These are phyloP conservation scores for Hyperoplus lanceolatus DNA, from an alignment of 2,797 vertebrate species.

Conservation along the genomic window DNA sequence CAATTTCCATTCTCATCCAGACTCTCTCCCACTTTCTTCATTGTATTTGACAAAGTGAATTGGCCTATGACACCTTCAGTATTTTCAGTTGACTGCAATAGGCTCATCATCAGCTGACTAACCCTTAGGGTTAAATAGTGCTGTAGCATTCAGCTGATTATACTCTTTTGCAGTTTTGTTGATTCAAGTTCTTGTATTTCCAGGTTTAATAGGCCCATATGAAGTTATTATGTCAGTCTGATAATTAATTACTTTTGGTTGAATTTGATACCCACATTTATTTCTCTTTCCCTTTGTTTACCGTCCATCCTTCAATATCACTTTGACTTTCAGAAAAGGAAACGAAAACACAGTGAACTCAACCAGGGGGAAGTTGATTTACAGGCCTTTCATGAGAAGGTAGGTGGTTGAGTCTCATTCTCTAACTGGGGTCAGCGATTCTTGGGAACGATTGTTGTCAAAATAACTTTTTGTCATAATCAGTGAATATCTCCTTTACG, in stretches of 20 bases:
- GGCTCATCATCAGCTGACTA: no score
- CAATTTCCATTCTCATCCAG: no score
- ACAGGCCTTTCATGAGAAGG: constrained; percentile 90
- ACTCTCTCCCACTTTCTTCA: no score
- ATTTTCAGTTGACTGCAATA: no score
- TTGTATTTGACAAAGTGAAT: no score
- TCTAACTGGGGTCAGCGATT: no score
- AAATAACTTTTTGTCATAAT: no score
- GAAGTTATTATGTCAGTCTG: neutral
- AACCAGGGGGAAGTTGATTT: constrained; percentile 94
- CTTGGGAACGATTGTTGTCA: no score
- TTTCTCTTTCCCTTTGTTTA: neutral
- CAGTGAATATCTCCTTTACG: no score
- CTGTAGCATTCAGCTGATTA: neutral
- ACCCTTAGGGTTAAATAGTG: neutral
- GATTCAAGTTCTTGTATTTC: neutral
- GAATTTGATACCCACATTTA: neutral
- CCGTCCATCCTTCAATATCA: neutral
- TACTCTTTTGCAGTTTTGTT: neutral
- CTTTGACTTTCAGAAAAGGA: constrained; percentile 86
- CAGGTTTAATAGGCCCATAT: neutral
- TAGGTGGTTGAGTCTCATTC: constrained; percentile 48
- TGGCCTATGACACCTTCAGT: no score
- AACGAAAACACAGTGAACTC: constrained; percentile 85
- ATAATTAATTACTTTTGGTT: neutral